Evolutionary conservation across 92 coral and sea anemone species (phyloP).

Genomic region (Isaurus tuberculatus): DNA sequence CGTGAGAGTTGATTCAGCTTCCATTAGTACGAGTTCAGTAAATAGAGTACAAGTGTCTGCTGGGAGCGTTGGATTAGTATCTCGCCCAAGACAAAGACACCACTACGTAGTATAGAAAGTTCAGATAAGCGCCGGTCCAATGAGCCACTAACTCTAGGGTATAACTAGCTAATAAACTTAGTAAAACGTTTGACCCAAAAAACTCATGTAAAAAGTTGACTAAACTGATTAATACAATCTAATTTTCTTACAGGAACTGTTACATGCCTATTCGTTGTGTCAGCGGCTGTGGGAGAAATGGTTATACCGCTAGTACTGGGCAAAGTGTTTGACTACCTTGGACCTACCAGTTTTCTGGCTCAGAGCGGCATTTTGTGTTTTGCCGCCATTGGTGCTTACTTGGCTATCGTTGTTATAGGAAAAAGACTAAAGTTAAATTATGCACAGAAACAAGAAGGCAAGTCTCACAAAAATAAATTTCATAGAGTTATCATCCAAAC

Average conservation of each 20-base stretch:
- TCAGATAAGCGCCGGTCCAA: too few relatives aligned
- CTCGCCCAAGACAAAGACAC: too few relatives aligned
- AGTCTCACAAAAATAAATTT: not conserved
- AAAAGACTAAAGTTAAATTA: conserved; percentile 55
- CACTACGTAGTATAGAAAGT: too few relatives aligned
- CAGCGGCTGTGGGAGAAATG: conserved; percentile 96
- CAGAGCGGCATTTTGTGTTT: conserved; percentile 83
- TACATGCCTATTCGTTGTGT: conserved; percentile 91
- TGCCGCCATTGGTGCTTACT: conserved; percentile 77
- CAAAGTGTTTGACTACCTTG: conserved; percentile 84
- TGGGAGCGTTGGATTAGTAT: too few relatives aligned
- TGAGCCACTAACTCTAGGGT: too few relatives aligned
- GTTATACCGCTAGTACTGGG: conserved; percentile 92
- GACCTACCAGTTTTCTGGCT: conserved; percentile 83
- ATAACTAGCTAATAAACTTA: too few relatives aligned
- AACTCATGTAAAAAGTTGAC: not conserved
- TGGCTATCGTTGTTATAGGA: conserved; percentile 78
- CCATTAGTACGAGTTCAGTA: too few relatives aligned
- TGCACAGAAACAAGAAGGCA: conserved; percentile 13
- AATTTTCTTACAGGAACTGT: conserved; percentile 67
- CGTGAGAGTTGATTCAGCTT: too few relatives aligned
- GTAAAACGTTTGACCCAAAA: too few relatives aligned
- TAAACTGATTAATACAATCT: not conserved
- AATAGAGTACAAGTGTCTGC: too few relatives aligned
- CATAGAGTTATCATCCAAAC: too few relatives aligned